These are phyloP conservation scores for Cnemophilus loriae DNA, from an alignment of 2,113 vertebrate species.

Conservation along the genomic window DNA sequence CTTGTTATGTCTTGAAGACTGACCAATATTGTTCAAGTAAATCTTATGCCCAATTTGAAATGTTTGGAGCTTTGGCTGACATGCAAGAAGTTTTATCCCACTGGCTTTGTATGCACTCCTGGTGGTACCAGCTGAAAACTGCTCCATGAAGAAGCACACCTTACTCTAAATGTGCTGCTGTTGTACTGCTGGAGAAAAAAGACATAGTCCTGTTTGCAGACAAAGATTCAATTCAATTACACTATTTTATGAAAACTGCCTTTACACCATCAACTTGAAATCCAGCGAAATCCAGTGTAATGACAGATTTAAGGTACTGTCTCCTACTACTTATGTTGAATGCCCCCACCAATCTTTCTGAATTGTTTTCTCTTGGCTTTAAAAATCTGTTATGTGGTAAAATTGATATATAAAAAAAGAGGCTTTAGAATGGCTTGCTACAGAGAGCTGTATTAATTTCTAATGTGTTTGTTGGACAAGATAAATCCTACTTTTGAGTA, in stretches of 20 bases:
- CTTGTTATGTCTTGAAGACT: background rate
- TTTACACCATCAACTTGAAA: background rate
- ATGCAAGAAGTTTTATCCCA: background rate
- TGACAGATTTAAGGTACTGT: background rate
- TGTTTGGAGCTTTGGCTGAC: background rate
- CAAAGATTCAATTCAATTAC: background rate
- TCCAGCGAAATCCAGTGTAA: background rate
- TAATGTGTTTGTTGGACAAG: background rate
- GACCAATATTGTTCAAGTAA: background rate
- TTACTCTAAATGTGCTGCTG: background rate
- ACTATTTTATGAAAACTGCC: background rate
- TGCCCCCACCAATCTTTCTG: background rate
- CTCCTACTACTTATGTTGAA: background rate
- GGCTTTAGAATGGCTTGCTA: background rate
- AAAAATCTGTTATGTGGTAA: background rate
- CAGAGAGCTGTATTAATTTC: background rate
- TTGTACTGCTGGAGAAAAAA: background rate
- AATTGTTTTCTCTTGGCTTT: background rate
- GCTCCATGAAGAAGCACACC: background rate
- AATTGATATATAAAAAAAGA: background rate
- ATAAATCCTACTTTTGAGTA: background rate
- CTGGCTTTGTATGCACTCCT: background rate
- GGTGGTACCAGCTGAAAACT: background rate
- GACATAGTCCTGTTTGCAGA: background rate
- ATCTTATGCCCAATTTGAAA: background rate